Evolutionary conservation across 2,113 vertebrate genomes (phyloP).

Genomic region (Setophaga kirtlandii): DNA sequence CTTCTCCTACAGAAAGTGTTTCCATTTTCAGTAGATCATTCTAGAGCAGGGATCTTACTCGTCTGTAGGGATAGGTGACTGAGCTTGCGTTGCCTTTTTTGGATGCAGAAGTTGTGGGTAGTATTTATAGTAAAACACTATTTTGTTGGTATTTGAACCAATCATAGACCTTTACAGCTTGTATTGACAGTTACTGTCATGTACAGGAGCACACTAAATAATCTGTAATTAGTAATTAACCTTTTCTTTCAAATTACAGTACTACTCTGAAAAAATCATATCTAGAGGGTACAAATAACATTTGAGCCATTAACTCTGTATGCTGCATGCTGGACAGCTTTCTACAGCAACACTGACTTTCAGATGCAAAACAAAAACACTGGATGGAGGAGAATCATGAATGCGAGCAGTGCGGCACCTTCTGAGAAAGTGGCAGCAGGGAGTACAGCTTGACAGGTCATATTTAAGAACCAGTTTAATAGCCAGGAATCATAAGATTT

Average conservation of each 20-base stretch:
- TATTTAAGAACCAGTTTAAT: background rate
- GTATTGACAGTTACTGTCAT: background rate
- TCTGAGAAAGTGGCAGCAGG: background rate
- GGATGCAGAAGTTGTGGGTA: background rate
- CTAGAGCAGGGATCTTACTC: background rate
- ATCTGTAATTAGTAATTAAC: background rate
- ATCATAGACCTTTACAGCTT: background rate
- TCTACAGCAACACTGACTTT: background rate
- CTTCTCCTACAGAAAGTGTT: background rate
- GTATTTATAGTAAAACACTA: background rate
- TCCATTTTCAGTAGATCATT: background rate
- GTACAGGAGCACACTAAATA: background rate
- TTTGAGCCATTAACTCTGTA: background rate
- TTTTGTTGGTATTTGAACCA: background rate
- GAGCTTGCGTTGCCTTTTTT: background rate
- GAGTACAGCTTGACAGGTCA: background rate
- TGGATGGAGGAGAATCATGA: background rate
- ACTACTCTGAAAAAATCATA: background rate
- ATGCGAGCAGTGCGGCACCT: background rate
- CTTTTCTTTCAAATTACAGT: background rate
- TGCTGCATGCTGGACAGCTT: background rate
- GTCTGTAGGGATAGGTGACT: background rate
- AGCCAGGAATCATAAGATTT: background rate
- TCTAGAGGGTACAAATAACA: background rate
- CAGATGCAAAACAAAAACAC: background rate